A percentile compares a stretch with the other conserved stretches of the same genome.
These are phyloP conservation scores for Hestina assimilis DNA, from an alignment of 1,140 invertebrate species.

Conservation along the genomic window DNA sequence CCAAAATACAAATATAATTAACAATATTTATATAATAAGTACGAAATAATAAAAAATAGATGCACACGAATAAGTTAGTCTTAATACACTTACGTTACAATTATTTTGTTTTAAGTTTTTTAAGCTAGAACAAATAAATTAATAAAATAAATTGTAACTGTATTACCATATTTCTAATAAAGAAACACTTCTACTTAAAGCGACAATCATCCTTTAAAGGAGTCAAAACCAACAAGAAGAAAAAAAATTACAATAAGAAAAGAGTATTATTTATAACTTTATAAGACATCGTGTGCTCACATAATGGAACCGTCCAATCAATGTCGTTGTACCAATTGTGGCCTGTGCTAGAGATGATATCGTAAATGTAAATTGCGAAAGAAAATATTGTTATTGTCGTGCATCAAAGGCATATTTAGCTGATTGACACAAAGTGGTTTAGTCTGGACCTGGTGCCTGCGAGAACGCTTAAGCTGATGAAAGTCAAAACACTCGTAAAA, in stretches of 20 bases:
- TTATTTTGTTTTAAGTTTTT: too few relatives aligned
- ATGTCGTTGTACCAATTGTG: conserved; percentile 62
- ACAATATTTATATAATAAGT: too few relatives aligned
- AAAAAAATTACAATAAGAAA: conserved; percentile 57
- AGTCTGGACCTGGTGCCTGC: conserved; percentile 47
- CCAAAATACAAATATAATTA: too few relatives aligned
- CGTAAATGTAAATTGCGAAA: conserved; percentile 59
- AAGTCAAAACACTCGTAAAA: conserved; percentile 53
- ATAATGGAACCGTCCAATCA: conserved; percentile 61
- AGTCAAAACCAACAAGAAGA: conserved; percentile 36
- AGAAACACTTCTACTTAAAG: conserved; percentile 37
- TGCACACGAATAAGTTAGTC: too few relatives aligned
- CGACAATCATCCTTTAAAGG: conserved; percentile 44
- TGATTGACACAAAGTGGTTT: conserved; percentile 56
- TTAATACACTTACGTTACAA: too few relatives aligned
- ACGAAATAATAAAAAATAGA: too few relatives aligned
- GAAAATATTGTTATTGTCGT: conserved; percentile 61
- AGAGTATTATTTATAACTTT: conserved; percentile 59
- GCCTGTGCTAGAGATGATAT: conserved; percentile 47
- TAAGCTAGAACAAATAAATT: too few relatives aligned
- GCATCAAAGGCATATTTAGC: conserved; percentile 42
- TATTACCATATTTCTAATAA: conserved; percentile 32
- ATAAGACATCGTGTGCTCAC: conserved; percentile 55
- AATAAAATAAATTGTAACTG: not conserved
- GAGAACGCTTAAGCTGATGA: conserved; percentile 59